Evolutionary conservation across 2,888 invertebrate species (phyloP), one percentile per base, ranked within the genome.

Genomic region (Limenitis camilla): DNA sequence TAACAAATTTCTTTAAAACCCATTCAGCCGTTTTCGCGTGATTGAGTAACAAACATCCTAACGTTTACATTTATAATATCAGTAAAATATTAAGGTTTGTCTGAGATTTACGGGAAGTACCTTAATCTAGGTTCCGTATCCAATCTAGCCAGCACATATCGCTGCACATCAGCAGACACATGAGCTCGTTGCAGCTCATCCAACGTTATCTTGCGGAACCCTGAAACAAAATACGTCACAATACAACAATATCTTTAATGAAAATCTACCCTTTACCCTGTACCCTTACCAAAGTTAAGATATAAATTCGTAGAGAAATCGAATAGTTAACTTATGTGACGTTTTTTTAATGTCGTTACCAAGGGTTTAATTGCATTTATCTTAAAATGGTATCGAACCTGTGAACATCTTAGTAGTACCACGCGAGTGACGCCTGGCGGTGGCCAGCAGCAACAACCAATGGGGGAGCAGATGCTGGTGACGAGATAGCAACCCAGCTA

Each of bases 161-260:
- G 93, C 76, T 98, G 98, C 0, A 98, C 96, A 75, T 98, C 98
- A 5, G 96, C 92, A 0, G 98, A 95, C 5, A 98, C 97, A 77
- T 95, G 94, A 0, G 93, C 92, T 54, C 94, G 95, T 27, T 96
- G 90, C 56, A 98, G 78, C 82, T 98, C 98, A 69, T 98, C 98
- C 63, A 98, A 77, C 0, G 94, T 93, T 61, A 98, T 92, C 81
- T 97, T 98, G 27, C 97, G 90, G 79, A 97, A 98, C 5, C 97
- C 88, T 88, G 59, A 85, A 53, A 88, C 19, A 27, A 48, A n/a
- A 32, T 43, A 19, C 19, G 3, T 19, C 19, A 19, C 19, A 3
- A 19, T 19, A 19, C 19, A 19, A 19, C 19, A 19, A 19, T 19
- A 3, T 19, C 19, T 3, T 19, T 19, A 19, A 19, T 19, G 19